These are phyloP conservation scores for Osmerus eperlanus DNA, from an alignment of 2,113 vertebrate species.

Conservation along the genomic window DNA sequence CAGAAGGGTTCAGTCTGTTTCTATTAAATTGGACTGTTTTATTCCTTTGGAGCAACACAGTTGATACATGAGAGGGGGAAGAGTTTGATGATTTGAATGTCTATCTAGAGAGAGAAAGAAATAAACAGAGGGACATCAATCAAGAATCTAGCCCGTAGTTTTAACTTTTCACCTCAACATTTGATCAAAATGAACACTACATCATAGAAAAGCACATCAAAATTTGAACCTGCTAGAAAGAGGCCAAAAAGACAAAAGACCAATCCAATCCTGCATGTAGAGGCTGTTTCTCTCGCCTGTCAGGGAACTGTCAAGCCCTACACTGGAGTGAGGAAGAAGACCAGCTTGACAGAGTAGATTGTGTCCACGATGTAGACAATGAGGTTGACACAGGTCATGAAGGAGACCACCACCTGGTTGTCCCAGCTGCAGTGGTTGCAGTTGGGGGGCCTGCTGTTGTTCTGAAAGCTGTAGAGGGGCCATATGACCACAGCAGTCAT, in stretches of 20 bases:
- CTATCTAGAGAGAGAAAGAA: too few relatives aligned
- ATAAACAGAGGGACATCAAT: too few relatives aligned
- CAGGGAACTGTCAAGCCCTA: conserved; percentile 21
- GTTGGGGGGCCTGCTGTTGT: accelerated
- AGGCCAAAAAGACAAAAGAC: too few relatives aligned
- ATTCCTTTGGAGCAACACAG: too few relatives aligned
- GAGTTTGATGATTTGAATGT: too few relatives aligned
- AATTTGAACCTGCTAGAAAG: too few relatives aligned
- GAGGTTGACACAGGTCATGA: conserved; percentile 81
- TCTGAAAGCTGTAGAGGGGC: conserved; percentile 76
- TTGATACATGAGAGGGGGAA: too few relatives aligned
- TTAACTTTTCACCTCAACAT: background rate
- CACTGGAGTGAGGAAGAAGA: conserved; percentile 63
- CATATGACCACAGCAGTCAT: conserved; percentile 79
- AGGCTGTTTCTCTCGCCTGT: too few relatives aligned
- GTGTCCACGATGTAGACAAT: conserved; percentile 80
- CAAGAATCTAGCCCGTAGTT: background rate
- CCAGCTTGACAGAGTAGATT: conserved; percentile 74
- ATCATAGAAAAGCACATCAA: background rate
- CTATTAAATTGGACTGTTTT: too few relatives aligned
- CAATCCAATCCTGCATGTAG: too few relatives aligned
- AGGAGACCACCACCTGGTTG: conserved; percentile 65
- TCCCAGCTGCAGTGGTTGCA: conserved; percentile 37
- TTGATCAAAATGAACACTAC: background rate
- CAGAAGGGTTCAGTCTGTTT: too few relatives aligned